Conservation (phyloP, 2,888 invertebrate genomes). For the Atherix ibis region DNA sequence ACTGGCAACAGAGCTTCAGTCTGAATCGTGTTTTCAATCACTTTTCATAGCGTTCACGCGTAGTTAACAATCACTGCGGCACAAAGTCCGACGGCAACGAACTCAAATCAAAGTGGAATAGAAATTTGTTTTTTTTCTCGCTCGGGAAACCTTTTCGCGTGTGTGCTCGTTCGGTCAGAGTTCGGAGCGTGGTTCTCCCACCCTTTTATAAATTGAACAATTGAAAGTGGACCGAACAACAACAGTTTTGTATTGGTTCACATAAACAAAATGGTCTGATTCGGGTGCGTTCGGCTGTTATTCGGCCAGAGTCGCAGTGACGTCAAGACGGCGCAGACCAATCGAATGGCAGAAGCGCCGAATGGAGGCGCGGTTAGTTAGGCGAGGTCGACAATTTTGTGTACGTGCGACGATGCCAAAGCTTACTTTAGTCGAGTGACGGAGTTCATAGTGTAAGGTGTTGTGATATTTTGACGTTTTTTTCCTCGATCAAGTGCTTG, state of each 20-base stretch:
- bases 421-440: constrained; percentile 16
- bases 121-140: constrained; percentile 7
- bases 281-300: constrained; percentile 11
- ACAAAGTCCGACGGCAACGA: no score
- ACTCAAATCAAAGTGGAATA: no score
- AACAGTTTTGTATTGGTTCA: constrained; percentile 7
- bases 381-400: constrained; percentile 13
- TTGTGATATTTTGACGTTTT: no score
- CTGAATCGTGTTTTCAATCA: no score
- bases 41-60: no score
- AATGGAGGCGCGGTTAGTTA: constrained; percentile 13
- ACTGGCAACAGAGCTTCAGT: no score
- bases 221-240: constrained; percentile 6
- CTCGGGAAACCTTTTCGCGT: no score
- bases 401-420: constrained; percentile 6
- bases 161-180: no score
- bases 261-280: constrained; percentile 17
- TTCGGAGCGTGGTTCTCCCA: no score
- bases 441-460: constrained; percentile 12
- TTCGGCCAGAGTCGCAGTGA: constrained; percentile 14
- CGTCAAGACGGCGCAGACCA: constrained; percentile 13
- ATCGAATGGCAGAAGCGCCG: constrained; percentile 9
- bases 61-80: no score
- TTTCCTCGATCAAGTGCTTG: no score
- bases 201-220: constrained; percentile 6